Conservation (phyloP, 1,140 invertebrate genomes). For the Solenopsis invicta region DNA sequence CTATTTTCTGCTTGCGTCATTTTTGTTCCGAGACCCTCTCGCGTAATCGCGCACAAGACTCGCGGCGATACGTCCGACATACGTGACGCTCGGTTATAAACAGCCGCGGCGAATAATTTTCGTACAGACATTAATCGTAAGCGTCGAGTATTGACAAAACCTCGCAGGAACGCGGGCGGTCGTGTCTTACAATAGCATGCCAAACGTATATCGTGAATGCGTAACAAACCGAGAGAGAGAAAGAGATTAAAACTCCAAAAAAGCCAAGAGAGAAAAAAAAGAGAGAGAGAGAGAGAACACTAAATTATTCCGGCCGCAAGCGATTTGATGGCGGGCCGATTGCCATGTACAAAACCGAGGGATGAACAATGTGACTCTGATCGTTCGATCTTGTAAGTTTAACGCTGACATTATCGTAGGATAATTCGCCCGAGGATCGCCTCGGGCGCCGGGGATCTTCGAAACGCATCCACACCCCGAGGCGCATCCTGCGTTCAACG, state of each 20-base stretch:
- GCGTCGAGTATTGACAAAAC: conserved; percentile 24
- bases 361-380: conserved; percentile 73
- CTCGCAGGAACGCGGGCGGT: neutral
- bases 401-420: conserved; percentile 67
- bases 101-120: conserved; percentile 20
- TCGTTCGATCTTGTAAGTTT: conserved; percentile 66
- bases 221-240: conserved; percentile 28
- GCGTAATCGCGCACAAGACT: neutral
- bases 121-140: conserved; percentile 1
- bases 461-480: conserved; percentile 35
- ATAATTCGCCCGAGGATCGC: conserved; percentile 42
- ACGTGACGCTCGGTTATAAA: conserved; percentile 49
- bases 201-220: neutral
- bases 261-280: neutral
- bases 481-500: neutral
- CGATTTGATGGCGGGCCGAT: neutral
- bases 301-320: conserved; percentile 42
- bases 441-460: neutral
- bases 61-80: conserved; percentile 22
- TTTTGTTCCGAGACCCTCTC: neutral
- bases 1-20: conserved; percentile 44
- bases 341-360: conserved; percentile 3
- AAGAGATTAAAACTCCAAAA: neutral
- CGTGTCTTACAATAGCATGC: neutral
- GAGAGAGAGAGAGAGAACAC: neutral